These are phyloP conservation scores for Platysteira castanea DNA, from an alignment of 2,113 vertebrate species.

Conservation along the genomic window DNA sequence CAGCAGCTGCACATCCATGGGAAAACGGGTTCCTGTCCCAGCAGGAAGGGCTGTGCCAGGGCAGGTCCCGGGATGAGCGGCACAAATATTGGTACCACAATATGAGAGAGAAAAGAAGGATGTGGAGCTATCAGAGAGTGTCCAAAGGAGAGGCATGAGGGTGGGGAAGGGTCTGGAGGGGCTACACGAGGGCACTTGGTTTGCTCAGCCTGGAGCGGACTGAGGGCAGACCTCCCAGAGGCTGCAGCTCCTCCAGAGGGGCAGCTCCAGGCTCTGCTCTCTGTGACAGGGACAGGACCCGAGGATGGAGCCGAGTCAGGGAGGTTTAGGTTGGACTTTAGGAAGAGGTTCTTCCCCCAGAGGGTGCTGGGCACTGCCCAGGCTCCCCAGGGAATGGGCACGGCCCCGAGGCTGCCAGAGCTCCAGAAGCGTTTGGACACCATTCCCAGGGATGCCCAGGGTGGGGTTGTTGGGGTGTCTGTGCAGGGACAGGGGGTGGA, in stretches of 20 bases:
- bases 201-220: not conserved
- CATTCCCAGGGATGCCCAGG: not conserved
- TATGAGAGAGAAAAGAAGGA: rapidly evolving
- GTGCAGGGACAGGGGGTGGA: rapidly evolving
- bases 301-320: not conserved
- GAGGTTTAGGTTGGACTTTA: not conserved
- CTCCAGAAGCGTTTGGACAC: not conserved
- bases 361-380: not conserved
- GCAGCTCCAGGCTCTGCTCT: not conserved
- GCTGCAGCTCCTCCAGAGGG: not conserved
- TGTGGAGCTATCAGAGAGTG: not conserved
- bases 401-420: not conserved
- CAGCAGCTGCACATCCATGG: not conserved
- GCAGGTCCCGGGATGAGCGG: not conserved
- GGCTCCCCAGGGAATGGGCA: not conserved
- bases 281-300: not conserved
- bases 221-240: not conserved
- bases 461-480: not conserved
- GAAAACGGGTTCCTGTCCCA: not conserved
- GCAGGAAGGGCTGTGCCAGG: not conserved
- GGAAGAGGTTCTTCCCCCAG: not conserved
- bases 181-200: not conserved
- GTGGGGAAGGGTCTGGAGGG: not conserved
- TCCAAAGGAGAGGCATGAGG: not conserved
- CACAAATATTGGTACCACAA: too few species aligned